phyloP scores from a whole-genome alignment of 2,888 invertebrate genomes.

The Protodeltote pygarga region DNA sequence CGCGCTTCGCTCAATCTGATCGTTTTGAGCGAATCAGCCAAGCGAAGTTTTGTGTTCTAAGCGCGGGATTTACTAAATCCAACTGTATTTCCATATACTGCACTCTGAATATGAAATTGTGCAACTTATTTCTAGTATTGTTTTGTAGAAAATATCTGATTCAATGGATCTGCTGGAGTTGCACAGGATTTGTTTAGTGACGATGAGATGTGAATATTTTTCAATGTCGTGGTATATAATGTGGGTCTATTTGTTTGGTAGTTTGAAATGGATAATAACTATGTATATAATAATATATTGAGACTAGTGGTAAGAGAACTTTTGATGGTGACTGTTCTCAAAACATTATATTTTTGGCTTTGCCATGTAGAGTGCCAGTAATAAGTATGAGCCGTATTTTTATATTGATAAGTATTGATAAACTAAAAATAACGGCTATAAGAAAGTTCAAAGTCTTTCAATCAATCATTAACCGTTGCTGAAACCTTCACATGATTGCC shows the following conservation, averaged over 20 bases:
- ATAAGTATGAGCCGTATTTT: too few relatives aligned
- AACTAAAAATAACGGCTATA: too few relatives aligned
- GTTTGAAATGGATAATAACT: too few relatives aligned
- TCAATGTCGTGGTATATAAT: slow-evolving; percentile 1
- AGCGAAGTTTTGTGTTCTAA: slow-evolving; percentile 69
- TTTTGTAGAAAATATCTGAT: slow-evolving; percentile 31
- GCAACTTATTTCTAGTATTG: slow-evolving; percentile 42
- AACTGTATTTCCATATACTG: slow-evolving; percentile 49
- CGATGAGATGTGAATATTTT: slow-evolving; percentile 1
- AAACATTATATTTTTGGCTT: too few relatives aligned
- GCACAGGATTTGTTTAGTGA: slow-evolving; percentile 2
- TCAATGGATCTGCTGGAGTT: slow-evolving; percentile 24
- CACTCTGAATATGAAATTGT: slow-evolving; percentile 52
- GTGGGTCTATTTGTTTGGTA: not conserved
- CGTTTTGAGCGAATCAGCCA: slow-evolving; percentile 64
- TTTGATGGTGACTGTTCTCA: too few relatives aligned
- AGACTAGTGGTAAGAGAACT: too few relatives aligned
- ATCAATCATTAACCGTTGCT: too few relatives aligned
- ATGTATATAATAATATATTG: too few relatives aligned
- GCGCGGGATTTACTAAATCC: slow-evolving; percentile 65
- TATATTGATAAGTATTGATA: too few relatives aligned
- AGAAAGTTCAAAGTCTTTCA: too few relatives aligned
- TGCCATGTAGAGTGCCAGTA: too few relatives aligned
- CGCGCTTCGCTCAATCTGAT: slow-evolving; percentile 58
- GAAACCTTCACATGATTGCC: too few relatives aligned